phyloP scores from a whole-genome alignment of 2,797 vertebrate genomes.

The Pseudocheirus occidentalis region DNA sequence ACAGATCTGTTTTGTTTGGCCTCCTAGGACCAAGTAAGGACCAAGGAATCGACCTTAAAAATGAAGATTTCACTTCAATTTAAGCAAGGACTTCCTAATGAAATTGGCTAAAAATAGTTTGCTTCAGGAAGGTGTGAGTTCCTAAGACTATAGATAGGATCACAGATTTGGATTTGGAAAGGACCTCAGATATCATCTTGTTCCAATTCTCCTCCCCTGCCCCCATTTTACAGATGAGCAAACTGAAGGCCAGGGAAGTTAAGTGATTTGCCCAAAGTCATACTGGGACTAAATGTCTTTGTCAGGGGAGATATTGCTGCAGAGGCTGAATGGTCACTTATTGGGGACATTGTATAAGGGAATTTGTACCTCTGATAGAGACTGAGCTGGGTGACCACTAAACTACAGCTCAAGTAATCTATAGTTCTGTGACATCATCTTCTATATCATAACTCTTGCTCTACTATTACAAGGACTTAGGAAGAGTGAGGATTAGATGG shows the following conservation, averaged over 20 bases:
- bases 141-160: background rate
- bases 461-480: background rate
- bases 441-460: background rate
- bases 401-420: background rate
- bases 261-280: background rate
- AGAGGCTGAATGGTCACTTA: background rate
- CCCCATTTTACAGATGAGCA: background rate
- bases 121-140: background rate
- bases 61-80: background rate
- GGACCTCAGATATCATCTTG: background rate
- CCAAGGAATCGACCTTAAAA: background rate
- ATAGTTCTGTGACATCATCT: background rate
- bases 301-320: background rate
- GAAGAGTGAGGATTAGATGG: background rate
- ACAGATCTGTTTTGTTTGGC: too few relatives aligned
- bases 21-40: background rate
- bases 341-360: background rate
- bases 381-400: background rate
- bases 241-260: background rate
- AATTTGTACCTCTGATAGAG: background rate
- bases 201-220: too few relatives aligned
- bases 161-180: background rate
- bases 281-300: background rate
- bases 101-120: background rate
- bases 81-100: background rate